Conservation (phyloP, 2,113 vertebrate species). For the Aphyosemion australe region DNA sequence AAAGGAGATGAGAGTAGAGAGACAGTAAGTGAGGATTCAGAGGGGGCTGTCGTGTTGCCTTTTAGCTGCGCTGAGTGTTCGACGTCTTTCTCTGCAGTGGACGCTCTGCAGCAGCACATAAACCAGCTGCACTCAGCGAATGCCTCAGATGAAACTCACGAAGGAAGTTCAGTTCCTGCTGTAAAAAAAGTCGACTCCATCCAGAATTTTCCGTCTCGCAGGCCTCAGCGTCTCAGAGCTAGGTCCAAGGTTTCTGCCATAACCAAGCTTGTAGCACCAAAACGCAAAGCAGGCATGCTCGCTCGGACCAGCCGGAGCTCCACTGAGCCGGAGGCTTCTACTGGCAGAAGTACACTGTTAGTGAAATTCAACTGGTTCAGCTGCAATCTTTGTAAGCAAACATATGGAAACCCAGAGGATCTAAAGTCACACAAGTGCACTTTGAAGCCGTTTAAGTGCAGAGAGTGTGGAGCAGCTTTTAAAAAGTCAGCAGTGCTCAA, state of each 20-base stretch:
- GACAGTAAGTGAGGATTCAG: neutral
- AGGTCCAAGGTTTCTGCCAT: constrained; percentile 58
- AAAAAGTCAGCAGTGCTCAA: constrained; percentile 64
- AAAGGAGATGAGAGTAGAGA: neutral
- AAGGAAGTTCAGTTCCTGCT: neutral
- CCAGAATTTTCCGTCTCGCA: constrained; percentile 9
- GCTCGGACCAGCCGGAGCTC: neutral
- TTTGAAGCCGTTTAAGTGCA: constrained; percentile 60
- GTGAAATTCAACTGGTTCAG: constrained; percentile 53
- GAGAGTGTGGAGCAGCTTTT: constrained; percentile 68
- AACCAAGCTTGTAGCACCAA: constrained; percentile 63
- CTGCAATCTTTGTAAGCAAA: constrained; percentile 70
- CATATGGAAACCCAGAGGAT: constrained; percentile 56
- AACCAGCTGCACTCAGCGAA: constrained; percentile 32
- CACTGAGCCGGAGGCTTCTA: neutral
- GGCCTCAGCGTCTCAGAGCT: constrained; percentile 59
- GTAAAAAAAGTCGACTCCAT: neutral
- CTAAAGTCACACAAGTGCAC: constrained; percentile 72
- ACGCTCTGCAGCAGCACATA: constrained; percentile 53
- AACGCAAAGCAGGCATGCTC: constrained; percentile 17
- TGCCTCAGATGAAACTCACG: neutral
- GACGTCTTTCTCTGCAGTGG: constrained; percentile 35
- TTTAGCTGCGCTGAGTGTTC: constrained; percentile 55
- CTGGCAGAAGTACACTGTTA: neutral
- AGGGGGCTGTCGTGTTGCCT: neutral